Conservation (phyloP, 2,113 vertebrate species). For the Equus przewalskii region DNA sequence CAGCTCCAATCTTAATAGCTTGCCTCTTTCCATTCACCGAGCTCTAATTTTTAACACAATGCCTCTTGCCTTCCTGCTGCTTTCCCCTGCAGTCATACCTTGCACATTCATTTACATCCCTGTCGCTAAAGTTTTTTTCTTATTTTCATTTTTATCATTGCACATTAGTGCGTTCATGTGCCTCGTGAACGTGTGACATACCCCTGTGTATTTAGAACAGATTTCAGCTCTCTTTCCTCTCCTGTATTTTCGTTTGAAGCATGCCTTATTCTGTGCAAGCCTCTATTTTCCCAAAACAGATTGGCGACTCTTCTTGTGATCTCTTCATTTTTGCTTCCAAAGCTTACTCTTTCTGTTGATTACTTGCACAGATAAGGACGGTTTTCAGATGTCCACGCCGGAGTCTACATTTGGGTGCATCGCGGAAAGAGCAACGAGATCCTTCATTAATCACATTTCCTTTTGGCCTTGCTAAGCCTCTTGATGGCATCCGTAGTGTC, state of each 20-base stretch:
- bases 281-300: not conserved
- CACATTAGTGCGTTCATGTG: not conserved
- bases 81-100: not conserved
- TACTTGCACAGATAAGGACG: not conserved
- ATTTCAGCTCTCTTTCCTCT: not conserved
- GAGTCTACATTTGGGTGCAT: not conserved
- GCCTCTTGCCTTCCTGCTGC: not conserved
- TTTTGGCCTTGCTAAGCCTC: not conserved
- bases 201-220: not conserved
- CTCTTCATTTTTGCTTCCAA: not conserved
- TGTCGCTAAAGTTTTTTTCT: not conserved
- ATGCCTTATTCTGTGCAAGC: not conserved
- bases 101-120: not conserved
- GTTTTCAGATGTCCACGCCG: not conserved
- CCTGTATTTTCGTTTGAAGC: not conserved
- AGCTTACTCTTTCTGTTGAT: not conserved
- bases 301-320: not conserved
- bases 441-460: not conserved
- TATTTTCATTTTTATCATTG: not conserved
- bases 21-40: not conserved
- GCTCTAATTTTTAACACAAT: not conserved
- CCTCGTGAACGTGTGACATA: not conserved
- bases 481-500: not conserved
- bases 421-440: not conserved
- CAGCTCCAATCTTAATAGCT: not conserved